Base-by-base conservation (phyloP, 2,797 vertebrate species). In the Cyprinodon diabolis region DNA sequence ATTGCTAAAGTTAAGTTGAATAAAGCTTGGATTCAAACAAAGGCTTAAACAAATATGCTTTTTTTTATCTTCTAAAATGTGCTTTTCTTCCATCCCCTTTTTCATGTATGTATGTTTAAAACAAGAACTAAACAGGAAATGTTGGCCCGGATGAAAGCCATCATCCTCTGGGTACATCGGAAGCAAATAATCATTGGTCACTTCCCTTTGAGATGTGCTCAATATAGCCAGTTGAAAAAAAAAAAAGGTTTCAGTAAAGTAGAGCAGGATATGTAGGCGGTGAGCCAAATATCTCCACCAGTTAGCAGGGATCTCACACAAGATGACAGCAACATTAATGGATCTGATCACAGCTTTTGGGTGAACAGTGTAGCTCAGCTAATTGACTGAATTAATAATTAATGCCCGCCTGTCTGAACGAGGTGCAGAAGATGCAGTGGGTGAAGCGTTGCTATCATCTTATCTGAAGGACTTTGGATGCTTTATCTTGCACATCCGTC, bases 371-470 rank as follows among this genome's bases (percentile, higher is more conserved):
- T 87, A 89, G 89, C 81, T 74, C 70, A 85, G 83, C 91, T 96
- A 96, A 97, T 96, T 95, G 95, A 91, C 87, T 84, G 84, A 81
- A 86, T 96, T 91, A 95, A 97, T 96, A 96, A 96, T 95, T 95
- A 84, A 96, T 82, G 80, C 62, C 23, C 80, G 88, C 21, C 76
- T 73, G 80, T 91, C 76, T 21, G 71, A 71, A 43, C 71, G 81
- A 78, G 74, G 57, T 43, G 66, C 6, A 58, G 82, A 77, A 43
- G 76, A 74, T 30, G 51, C 30, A 55, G 48, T 25, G 81, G 82
- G 74, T 86, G 56, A 81, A 74, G 83, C 83, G 69, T 62, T 76
- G n/a, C 68, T 52, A 79, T 72, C 71, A 62, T 86, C 89, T 86
- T 84, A 86, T 91, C 47, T 68, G 81, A 84, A 89, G 75, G 83